These are phyloP conservation scores for Apaloderma vittatum DNA, from an alignment of 2,113 vertebrate species.

Conservation along the genomic window DNA sequence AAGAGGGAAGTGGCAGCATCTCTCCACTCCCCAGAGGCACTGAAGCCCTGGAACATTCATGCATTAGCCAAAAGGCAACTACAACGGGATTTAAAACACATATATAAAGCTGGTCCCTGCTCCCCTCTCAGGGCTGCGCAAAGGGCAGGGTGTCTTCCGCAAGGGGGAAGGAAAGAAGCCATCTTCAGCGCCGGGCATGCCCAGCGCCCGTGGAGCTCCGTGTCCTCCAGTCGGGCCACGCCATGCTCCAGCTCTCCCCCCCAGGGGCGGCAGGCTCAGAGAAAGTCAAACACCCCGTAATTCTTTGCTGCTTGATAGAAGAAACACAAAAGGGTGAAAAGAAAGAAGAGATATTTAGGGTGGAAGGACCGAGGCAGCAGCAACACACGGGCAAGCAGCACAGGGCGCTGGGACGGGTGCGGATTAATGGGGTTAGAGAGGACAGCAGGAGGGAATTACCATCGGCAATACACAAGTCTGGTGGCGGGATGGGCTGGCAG, in stretches of 20 bases:
- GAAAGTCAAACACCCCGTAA: slow-evolving; percentile 90
- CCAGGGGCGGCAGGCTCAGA: slow-evolving; percentile 80
- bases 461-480: slow-evolving; percentile 48
- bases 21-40: slow-evolving; percentile 32
- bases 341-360: slow-evolving; percentile 82
- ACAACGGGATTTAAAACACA: background rate
- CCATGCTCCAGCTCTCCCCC: slow-evolving; percentile 68
- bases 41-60: slow-evolving; percentile 69
- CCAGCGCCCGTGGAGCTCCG: slow-evolving; percentile 63
- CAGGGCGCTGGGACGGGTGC: slow-evolving; percentile 54
- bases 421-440: slow-evolving; percentile 79
- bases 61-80: slow-evolving; percentile 40
- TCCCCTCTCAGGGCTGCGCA: slow-evolving; percentile 48
- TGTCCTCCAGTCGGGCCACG: slow-evolving; percentile 69
- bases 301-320: slow-evolving; percentile 87
- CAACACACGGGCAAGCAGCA: slow-evolving; percentile 70
- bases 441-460: slow-evolving; percentile 48
- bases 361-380: slow-evolving; percentile 47
- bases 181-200: slow-evolving; percentile 61
- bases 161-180: slow-evolving; percentile 63
- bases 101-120: slow-evolving; percentile 45
- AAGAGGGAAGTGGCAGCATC: background rate
- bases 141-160: slow-evolving; percentile 45
- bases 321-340: slow-evolving; percentile 82
- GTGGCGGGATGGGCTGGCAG: slow-evolving; percentile 51